Base-by-base conservation (phyloP, 92 coral and sea anemone species). In the Porites divaricata region DNA sequence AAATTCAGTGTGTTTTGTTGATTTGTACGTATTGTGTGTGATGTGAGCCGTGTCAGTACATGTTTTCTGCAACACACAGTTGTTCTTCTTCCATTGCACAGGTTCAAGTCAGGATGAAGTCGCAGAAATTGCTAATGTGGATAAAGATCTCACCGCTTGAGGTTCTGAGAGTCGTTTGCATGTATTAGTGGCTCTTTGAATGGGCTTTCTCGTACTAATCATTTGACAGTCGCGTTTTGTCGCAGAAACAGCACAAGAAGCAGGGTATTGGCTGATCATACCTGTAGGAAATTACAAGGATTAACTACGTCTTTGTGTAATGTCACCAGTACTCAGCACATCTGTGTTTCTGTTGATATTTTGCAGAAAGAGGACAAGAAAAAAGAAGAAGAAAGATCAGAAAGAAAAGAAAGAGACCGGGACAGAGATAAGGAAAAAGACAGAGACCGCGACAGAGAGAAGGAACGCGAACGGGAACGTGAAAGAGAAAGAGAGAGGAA, bases 311-410 rank as follows among this genome's bases (percentile, higher is more conserved):
- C 7, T 35, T 0, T 4, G 45, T 35, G 8, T 1, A 45, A 26
- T 52, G 21, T 48, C 53, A 54, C 0, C 59, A 41, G 1, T 16
- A 3, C 76, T 80, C 67, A 80, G 25, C 50, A 22, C 22, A 61
- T 45, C 16, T 19, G 14, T 84, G 23, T 66, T 65, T 75, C 8
- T 65, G 19, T 51, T 77, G 65, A 13, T 65, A 62, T 62, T 90
- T 85, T 77, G 57, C 88, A 90, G 94, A 90, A 90, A 82, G 95
- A 92, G 79, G 95, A 90, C 89, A 91, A 72, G 86, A 93, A 87
- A 72, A 80, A 86, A 52, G 96, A 93, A 86, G 94, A 93, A 74
- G 95, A 95, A 73, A 89, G 89, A 5, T 85, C 88, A 45, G 91
- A 91, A 72, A 56, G 77, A 62, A 86, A 87, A 57, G 88, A 90